Percentiles rank a stretch among this genome's conserved stretches.
Conservation (phyloP, 2,113 vertebrate species). For the Corydoras sp. region DNA sequence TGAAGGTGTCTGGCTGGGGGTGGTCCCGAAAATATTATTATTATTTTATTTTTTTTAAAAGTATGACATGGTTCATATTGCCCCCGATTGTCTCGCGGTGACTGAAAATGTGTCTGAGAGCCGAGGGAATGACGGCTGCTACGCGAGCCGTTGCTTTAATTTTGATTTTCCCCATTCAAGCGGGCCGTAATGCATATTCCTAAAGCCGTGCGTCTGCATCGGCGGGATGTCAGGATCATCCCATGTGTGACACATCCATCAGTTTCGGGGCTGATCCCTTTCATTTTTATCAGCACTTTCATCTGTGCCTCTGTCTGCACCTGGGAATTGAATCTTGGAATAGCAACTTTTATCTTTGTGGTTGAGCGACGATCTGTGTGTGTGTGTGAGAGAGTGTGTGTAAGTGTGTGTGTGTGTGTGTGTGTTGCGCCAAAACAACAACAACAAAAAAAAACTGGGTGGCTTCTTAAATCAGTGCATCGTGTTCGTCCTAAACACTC, state of each 20-base stretch:
- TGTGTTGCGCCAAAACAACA: background rate
- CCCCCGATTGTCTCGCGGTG: background rate
- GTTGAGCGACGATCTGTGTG: slow-evolving; percentile 5
- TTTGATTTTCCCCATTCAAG: slow-evolving; percentile 28
- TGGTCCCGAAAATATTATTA: too few species aligned
- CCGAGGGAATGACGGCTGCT: background rate
- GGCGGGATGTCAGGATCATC: slow-evolving; percentile 34
- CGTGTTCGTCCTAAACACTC: background rate
- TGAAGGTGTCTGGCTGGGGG: too few species aligned
- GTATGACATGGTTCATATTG: too few species aligned
- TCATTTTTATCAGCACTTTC: slow-evolving; percentile 29
- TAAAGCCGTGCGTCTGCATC: slow-evolving; percentile 13
- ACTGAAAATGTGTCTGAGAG: slow-evolving; percentile 18
- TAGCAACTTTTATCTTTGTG: slow-evolving; percentile 22
- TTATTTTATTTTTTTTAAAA: too few species aligned
- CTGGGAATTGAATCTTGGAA: slow-evolving; percentile 39
- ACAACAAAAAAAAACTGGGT: background rate
- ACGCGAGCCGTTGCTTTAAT: slow-evolving; percentile 18
- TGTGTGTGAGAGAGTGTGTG: background rate
- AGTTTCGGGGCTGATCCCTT: slow-evolving; percentile 34
- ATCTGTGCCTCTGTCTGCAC: slow-evolving; percentile 26
- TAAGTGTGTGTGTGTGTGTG: background rate
- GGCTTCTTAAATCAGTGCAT: background rate
- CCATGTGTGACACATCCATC: slow-evolving; percentile 48
- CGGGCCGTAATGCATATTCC: slow-evolving; percentile 26